Evolutionary conservation across 2,888 invertebrate genomes (phyloP), one percentile per base, ranked within the genome.

Genomic region (Stenodera caucasica): DNA sequence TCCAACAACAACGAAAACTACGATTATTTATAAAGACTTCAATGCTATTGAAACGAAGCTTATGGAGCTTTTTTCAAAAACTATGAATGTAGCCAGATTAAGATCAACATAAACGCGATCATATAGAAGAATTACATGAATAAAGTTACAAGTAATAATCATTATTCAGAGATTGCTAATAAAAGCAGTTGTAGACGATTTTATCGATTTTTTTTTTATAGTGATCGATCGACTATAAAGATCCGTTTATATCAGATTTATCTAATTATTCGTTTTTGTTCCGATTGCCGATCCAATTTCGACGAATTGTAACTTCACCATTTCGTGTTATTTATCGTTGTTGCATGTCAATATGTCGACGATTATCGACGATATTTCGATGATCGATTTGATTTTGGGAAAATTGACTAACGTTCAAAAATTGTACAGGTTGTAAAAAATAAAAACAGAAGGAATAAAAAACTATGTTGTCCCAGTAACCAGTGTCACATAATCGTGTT

Each of bases 401-500:
- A 26, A 5, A 6, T 3, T 26, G 26, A 26, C n/a, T n/a, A n/a
- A n/a, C n/a, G n/a, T n/a, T n/a, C n/a, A n/a, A n/a, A n/a, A n/a
- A n/a, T n/a, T n/a, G n/a, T 4, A 26, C 2, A 26, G 26, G 26
- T 26, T 26, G 26, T 26, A 26, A 12, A 23, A 23, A 45, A 23
- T 5, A 23, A 45, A 21, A 45, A 45, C 21, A 23, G 23, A 6
- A 5, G 12, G 23, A 45, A 21, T 12, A 45, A 45, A 45, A 45
- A 45, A 45, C 21, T 45, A 45, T 45, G 68, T 61, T 71, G 70
- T 69, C 70, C 71, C 71, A 70, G 68, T 70, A 70, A 70, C 70
- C 72, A 68, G 71, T 72, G 74, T 72, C 74, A 68, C 67, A 64
- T 57, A 67, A 66, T 70, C 70, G 71, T 73, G 73, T 73, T 72